phyloP scores from a whole-genome alignment of 2,888 invertebrate genomes.

The Pherbina coryleti region DNA sequence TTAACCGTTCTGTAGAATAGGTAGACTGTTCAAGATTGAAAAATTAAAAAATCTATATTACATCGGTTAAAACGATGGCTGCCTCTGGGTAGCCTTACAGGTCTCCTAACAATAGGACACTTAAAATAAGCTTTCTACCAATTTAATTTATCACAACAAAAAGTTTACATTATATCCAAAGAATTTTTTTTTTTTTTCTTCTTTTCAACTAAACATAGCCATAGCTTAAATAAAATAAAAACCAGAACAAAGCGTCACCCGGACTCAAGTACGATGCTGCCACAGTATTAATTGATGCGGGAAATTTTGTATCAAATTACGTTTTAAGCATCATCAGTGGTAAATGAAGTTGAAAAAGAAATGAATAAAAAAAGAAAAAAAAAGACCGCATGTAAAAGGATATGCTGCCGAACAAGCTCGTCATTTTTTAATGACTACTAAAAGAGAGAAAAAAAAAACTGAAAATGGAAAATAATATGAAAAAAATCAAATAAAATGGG shows the following conservation, averaged over 20 bases:
- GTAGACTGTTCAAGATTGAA: too few species aligned
- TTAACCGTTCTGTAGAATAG: too few species aligned
- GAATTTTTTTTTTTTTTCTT: too few species aligned
- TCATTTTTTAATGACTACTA: constrained; percentile 15
- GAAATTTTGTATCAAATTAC: constrained; percentile 41
- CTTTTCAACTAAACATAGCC: too few species aligned
- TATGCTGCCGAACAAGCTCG: constrained; percentile 7
- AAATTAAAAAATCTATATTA: too few species aligned
- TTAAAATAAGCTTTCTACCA: too few species aligned
- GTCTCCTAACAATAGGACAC: too few species aligned
- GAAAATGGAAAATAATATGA: background rate
- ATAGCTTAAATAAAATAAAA: background rate
- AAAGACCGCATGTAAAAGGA: constrained; percentile 32
- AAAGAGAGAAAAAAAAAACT: background rate
- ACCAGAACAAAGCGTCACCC: background rate
- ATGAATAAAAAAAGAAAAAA: constrained; percentile 3
- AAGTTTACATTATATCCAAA: too few species aligned
- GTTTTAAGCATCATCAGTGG: constrained; percentile 30
- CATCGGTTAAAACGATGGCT: too few species aligned
- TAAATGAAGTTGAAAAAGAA: constrained; percentile 42
- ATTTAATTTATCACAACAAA: too few species aligned
- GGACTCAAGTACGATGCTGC: background rate
- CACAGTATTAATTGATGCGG: constrained; percentile 39
- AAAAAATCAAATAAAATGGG: background rate
- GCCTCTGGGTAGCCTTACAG: too few species aligned